Base-by-base conservation (phyloP, 2,797 vertebrate genomes). In the Hippocampus kuda region DNA sequence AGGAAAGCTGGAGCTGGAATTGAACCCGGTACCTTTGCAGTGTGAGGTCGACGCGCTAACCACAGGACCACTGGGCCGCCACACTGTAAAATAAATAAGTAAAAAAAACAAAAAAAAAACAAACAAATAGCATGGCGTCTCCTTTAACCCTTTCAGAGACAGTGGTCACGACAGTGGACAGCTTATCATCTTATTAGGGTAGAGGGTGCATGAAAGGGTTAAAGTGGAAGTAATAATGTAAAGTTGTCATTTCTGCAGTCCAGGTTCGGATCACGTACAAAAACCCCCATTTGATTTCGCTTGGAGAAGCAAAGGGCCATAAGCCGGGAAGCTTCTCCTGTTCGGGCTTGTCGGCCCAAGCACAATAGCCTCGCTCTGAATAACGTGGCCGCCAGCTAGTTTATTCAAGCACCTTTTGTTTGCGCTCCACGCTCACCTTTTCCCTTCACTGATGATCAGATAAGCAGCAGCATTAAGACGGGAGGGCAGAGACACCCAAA, bases 341-440 rank as follows among this genome's bases (percentile, higher is more conserved):
- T 93, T 89, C 84, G 83, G 95, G 91, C 94, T 91, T 92, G 95
- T 93, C 93, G 90, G 91, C 86, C 71, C 70, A 89, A 93, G 91
- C 90, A 93, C 91, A 92, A 92, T 92, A 87, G 92, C 91, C 90
- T 82, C 88, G 87, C 89, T 92, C 91, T 89, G 91, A 91, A 90
- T 89, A 92, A 92, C 91, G 86, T 90, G 92, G 93, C 93, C 92
- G 27, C 82, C 78, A 92, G 93, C 91, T 87, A 89, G 89, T 91
- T 83, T 91, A 88, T 94, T 94, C 91, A 92, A 94, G 88, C 86
- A 83, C 91, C 93, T 93, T 90, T 92, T 95, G 94, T 95, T 92
- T 85, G 81, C 16, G 12, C 85, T 80, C 71, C 72, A 72, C 72
- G 75, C 81, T 88, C 87, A 87, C 84, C 84, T 85, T 88, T 88